phyloP scores from a whole-genome alignment of 2,888 invertebrate species.

The Zygaena filipendulae region DNA sequence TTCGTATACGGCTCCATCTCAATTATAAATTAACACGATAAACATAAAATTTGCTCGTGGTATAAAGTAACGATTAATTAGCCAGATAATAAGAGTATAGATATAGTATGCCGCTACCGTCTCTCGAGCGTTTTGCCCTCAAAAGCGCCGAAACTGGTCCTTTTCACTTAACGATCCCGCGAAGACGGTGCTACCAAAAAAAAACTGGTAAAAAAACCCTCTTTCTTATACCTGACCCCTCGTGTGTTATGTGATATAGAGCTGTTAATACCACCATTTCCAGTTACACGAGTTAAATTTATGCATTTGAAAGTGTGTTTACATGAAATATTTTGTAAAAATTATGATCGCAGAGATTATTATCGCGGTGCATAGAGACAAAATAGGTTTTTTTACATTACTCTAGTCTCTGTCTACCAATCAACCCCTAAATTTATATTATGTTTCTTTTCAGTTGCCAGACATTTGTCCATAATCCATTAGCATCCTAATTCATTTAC shows the following conservation, averaged over 20 bases:
- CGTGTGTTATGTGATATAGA: no score
- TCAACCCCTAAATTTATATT: no score
- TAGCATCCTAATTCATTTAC: no score
- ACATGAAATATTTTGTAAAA: no score
- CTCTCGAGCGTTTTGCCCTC: conserved; percentile 31
- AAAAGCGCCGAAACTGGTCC: conserved; percentile 58
- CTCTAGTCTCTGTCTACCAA: no score
- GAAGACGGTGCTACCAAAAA: conserved; percentile 42
- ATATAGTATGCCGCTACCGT: conserved; percentile 45
- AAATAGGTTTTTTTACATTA: no score
- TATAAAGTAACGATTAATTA: conserved; percentile 53
- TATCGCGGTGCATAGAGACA: no score
- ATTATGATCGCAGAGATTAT: no score
- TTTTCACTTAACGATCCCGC: conserved; percentile 55
- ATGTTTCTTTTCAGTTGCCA: no score
- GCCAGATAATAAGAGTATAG: conserved; percentile 45
- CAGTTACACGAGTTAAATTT: background rate
- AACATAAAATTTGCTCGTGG: conserved; percentile 29
- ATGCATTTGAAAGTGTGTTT: no score
- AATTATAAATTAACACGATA: conserved; percentile 17
- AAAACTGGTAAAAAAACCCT: conserved; percentile 49
- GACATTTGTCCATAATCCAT: no score
- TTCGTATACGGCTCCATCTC: conserved; percentile 19
- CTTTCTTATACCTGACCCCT: conserved; percentile 48
- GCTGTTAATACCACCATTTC: conserved; percentile 23